A percentile compares a stretch with the other conserved stretches of the same genome.
Evolutionary conservation across 2,888 invertebrate genomes (phyloP).

Genomic region (Silvanus unidentatus): DNA sequence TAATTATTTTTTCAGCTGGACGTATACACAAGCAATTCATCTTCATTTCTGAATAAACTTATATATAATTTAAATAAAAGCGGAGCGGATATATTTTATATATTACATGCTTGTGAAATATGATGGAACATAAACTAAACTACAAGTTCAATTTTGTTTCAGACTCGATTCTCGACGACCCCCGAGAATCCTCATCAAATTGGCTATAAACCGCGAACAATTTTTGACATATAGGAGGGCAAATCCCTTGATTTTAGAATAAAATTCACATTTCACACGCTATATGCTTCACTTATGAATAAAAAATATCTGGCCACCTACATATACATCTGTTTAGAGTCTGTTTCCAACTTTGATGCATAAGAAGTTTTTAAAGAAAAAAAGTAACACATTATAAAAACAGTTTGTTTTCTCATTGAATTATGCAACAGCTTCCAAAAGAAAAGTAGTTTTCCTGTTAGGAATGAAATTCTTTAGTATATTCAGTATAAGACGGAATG

Average conservation of each 20-base stretch:
- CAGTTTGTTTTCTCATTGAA: constrained; percentile 9
- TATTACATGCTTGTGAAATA: too few species aligned
- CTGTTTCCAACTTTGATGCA: too few species aligned
- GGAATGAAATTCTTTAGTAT: constrained; percentile 10
- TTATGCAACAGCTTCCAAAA: constrained; percentile 10
- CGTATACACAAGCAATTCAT: too few species aligned
- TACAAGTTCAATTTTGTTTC: constrained; percentile 31
- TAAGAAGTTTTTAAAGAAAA: too few species aligned
- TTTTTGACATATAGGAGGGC: constrained; percentile 42
- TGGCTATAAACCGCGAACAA: constrained; percentile 45
- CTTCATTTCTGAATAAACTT: too few species aligned
- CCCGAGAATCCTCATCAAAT: constrained; percentile 41
- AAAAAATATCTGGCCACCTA: constrained; percentile 20
- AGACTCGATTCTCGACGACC: constrained; percentile 22
- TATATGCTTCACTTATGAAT: constrained; percentile 18
- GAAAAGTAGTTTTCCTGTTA: constrained; percentile 9
- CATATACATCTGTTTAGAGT: not conserved
- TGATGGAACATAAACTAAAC: constrained; percentile 27
- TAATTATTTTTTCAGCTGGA: too few species aligned
- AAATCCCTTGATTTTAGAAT: constrained; percentile 34
- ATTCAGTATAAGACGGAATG: constrained; percentile 7
- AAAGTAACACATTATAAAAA: too few species aligned
- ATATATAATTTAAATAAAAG: too few species aligned
- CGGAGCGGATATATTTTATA: too few species aligned
- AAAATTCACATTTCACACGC: constrained; percentile 40